Evolutionary conservation across 37 sponge, comb jelly and placozoan species (phyloP).

Genomic region (Trichoplax adhaerens): DNA sequence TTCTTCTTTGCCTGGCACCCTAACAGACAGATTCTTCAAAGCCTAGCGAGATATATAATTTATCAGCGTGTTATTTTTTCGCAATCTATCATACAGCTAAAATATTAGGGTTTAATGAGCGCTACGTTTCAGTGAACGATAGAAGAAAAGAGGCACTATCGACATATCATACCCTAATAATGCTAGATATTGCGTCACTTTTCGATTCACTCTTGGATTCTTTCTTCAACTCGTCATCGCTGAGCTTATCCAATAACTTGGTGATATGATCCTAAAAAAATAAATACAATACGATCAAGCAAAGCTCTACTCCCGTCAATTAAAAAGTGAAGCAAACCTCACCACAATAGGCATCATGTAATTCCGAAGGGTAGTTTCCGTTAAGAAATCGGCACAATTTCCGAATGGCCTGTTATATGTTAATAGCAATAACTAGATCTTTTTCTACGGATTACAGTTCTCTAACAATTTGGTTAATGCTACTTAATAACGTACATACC

Average conservation of each 20-base stretch:
- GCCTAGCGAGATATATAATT: too few relatives aligned
- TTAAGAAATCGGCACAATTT: conserved; percentile 60
- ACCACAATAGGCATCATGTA: conserved; percentile 76
- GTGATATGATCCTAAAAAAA: conserved; percentile 30
- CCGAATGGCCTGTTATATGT: conserved; percentile 55
- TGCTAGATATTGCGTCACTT: conserved; percentile 10
- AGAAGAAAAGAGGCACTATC: not conserved
- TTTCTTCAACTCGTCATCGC: conserved; percentile 43
- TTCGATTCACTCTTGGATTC: conserved; percentile 13
- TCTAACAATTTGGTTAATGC: too few relatives aligned
- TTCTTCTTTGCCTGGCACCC: too few relatives aligned
- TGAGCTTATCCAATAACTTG: conserved; percentile 49
- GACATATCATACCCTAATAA: not conserved
- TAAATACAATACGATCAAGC: not conserved
- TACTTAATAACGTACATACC: too few relatives aligned
- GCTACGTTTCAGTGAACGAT: not conserved
- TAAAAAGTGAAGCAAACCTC: not conserved
- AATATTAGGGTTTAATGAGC: not conserved
- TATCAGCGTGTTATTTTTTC: too few relatives aligned
- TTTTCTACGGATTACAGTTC: too few relatives aligned
- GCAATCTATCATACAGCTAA: not conserved
- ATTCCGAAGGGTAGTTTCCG: conserved; percentile 32
- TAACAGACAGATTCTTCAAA: too few relatives aligned
- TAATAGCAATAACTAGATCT: not conserved
- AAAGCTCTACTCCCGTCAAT: not conserved